Base-by-base conservation (phyloP, 2,113 vertebrate genomes). In the Merops nubicus region DNA sequence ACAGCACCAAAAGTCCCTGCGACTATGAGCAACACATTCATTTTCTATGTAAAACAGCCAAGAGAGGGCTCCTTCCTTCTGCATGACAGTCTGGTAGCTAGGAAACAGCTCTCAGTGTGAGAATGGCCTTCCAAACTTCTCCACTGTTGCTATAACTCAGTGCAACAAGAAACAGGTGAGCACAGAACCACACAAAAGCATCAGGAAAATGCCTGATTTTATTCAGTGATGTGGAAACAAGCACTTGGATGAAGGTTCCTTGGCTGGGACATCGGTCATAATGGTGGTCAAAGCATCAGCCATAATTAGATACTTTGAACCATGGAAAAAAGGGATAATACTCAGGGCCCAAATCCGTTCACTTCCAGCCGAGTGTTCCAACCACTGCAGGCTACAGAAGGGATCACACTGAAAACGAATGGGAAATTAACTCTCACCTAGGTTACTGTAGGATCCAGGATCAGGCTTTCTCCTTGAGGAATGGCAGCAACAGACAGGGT, bases 401-500 rank as follows among this genome's bases (percentile, higher is more conserved):
- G 18, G 23, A 65, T 51, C 43, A 23, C 36, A 84, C 8, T 3
- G 4, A 54, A 63, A 85, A 75, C 21, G 25, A 84, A 53, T 6
- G 12, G n/a, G 28, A 74, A 86, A 65, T 10, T 40, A 84, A 70
- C 28, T 89, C 76, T 85, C 54, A 38, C 6, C 10, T 8, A 62
- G 42, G 15, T 56, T 54, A 80, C 1, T 50, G 22, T 17, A 60
- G 19, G 56, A 93, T 15, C 62, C 62, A 79, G 29, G 26, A 22
- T 22, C 15, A 81, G 16, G 15, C 29, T 64, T 73, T 64, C 29
- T 76, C 43, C 59, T 8, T 26, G 42, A 68, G 34, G 48, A 26
- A 31, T 88, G 47, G 16, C 54, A 88, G 65, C 0, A 0, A 79
- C 33, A 60, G 34, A 38, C 4, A 2, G 11, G 57, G 25, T 78